These are phyloP conservation scores for Leptothorax acervorum DNA, from an alignment of 2,888 invertebrate genomes.

Conservation along the genomic window DNA sequence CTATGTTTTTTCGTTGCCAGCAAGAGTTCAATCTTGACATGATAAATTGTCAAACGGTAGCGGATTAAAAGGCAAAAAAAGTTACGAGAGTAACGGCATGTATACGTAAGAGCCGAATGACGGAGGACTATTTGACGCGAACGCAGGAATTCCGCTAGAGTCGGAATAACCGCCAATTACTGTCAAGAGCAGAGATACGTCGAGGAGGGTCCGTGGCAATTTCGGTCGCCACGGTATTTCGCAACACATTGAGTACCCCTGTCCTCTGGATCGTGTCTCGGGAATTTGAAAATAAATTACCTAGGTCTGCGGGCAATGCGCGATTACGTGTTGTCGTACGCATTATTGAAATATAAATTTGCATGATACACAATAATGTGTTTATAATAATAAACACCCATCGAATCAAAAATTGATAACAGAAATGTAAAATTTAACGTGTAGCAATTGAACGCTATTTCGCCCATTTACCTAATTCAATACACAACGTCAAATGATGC, in stretches of 20 bases:
- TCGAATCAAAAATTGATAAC: not conserved
- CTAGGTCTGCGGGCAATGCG: not conserved
- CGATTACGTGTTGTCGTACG: not conserved
- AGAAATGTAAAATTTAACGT: not conserved
- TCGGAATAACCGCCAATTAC: constrained; percentile 83
- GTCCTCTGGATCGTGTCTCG: constrained; percentile 47
- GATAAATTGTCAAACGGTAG: constrained; percentile 33
- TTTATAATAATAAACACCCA: constrained; percentile 11
- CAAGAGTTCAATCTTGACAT: not conserved
- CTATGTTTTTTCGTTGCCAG: not conserved
- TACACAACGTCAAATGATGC: not conserved
- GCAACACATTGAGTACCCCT: constrained; percentile 69
- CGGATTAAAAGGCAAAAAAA: constrained; percentile 26
- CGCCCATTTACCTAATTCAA: constrained; percentile 15
- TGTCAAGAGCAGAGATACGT: constrained; percentile 80
- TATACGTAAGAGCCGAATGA: constrained; percentile 48
- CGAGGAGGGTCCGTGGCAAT: constrained; percentile 66
- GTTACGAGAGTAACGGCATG: constrained; percentile 48
- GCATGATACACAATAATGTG: not conserved
- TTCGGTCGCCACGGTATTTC: constrained; percentile 69
- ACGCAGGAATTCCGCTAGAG: constrained; percentile 77
- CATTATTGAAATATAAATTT: constrained; percentile 26
- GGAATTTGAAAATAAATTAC: constrained; percentile 52
- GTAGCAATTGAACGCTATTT: not conserved
- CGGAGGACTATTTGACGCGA: constrained; percentile 69